Base-by-base conservation (phyloP, 2,888 invertebrate genomes). In the Eristalis tenax region DNA sequence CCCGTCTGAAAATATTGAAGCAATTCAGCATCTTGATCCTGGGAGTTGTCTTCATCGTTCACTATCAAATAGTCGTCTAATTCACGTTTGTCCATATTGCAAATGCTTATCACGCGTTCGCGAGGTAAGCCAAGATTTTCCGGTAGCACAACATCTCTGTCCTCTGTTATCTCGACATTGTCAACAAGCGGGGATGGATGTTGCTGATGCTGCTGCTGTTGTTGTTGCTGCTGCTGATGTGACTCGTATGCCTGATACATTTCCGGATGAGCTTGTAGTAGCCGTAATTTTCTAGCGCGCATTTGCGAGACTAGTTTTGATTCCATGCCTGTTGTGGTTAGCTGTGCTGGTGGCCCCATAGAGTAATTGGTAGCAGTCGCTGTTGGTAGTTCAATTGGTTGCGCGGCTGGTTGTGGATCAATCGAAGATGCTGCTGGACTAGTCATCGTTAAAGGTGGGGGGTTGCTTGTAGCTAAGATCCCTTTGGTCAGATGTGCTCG, bases 11-110 rank as follows among this genome's bases (percentile, higher is more conserved):
- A 97, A 93, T 97, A 97, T 93, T 97, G 96, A 92, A 97, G 94
- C 90, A 97, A 93, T 93, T 97, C 97, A 91, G 97, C 97, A 92
- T 97, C 97, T 91, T 96, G 96, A 90, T 96, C 96, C 91, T 97
- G 96, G 61, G 95, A 95, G 92, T 95, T 96, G 89, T 95, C 95
- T 88, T 96, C 96, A 89, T 95, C 96, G 92, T 96, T 96, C 57
- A 83, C 89, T 65, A 90, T 91, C 89, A 97, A 94, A 92, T 97
- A 97, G 93, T 97, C 97, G 92, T 97, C 97, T 88, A 97, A 93
- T 88, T 96, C 96, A 92, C 97, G 96, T 90, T 96, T 96, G 91
- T 96, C 96, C 91, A 97, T 95, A 89, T 96, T 96, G 91, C 96
- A 96, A 89, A 97, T 95, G 92, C 96, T 96, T 89, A 96, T 95